Base-by-base conservation (phyloP, 23 tunicate species). In the Oikopleura vanhoeffeni region DNA sequence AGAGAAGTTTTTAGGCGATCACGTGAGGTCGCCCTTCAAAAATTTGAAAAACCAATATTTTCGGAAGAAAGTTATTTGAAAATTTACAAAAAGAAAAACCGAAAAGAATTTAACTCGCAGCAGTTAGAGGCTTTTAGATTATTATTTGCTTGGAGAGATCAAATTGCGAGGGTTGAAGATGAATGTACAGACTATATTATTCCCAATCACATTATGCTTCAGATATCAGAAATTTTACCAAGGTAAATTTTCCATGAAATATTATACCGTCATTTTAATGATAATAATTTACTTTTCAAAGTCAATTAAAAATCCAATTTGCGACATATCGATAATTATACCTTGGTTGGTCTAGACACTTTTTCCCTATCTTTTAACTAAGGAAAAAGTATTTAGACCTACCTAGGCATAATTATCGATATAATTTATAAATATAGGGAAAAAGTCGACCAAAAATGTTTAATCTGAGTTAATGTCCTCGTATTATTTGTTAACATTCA, bases 201-300 rank as follows among this genome's bases (percentile, higher is more conserved):
- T 0, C 99, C 99, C 2, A 95, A 95, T 40, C 99, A 95, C 84
- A 95, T 95, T 91, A 89, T 95, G 57, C 85, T 90, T 40, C 99
- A 95, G 84, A 90, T 95, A n/a, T 96, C 99, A 34, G 96, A 95
- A 57, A 90, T 90, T 1, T 57, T 95, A 67, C 99, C 99, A 0
- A 85, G 94, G 4, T 92, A 94, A 83, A 89, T 93, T 0, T 89
- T 88, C n/a, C n/a, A n/a, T n/a, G n/a, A n/a, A n/a, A n/a, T n/a
- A n/a, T n/a, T n/a, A n/a, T n/a, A n/a, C n/a, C n/a, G n/a, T n/a
- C n/a, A n/a, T n/a, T n/a, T n/a, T n/a, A n/a, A n/a, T n/a, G n/a
- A n/a, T n/a, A n/a, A n/a, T n/a, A n/a, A n/a, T n/a, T n/a, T n/a
- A n/a, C n/a, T n/a, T n/a, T n/a, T n/a, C n/a, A n/a, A n/a, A n/a